Conservation (phyloP, 1,140 invertebrate genomes). For the Bombus impatiens region DNA sequence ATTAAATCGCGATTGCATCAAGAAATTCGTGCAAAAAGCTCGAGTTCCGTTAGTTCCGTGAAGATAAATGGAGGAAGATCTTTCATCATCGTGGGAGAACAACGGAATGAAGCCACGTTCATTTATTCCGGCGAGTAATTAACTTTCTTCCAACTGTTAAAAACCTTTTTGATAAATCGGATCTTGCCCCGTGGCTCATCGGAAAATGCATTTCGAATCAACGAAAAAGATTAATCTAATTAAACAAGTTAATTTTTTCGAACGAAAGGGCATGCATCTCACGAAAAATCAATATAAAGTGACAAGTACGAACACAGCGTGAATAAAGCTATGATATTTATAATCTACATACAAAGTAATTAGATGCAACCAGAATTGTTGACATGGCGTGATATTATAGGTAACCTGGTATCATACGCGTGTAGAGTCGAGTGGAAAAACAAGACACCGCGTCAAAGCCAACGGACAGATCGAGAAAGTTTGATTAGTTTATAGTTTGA, state of each 20-base stretch:
- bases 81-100: conserved; percentile 10
- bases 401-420: background rate
- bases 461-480: conserved; percentile 37
- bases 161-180: conserved; percentile 34
- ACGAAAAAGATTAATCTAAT: too few species aligned
- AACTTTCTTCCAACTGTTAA: conserved; percentile 29
- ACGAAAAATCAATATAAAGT: background rate
- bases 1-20: conserved; percentile 33
- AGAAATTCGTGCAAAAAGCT: conserved; percentile 14
- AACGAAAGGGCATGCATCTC: background rate
- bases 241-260: background rate
- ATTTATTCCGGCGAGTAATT: conserved; percentile 34
- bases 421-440: background rate
- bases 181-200: background rate
- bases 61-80: conserved; percentile 32
- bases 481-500: conserved; percentile 49
- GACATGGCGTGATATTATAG: background rate
- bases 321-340: background rate
- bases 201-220: background rate
- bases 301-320: background rate
- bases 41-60: background rate
- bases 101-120: conserved; percentile 21
- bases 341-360: background rate
- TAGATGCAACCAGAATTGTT: background rate
- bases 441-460: background rate